These are phyloP conservation scores for Pemphredon lugubris DNA, from an alignment of 2,888 invertebrate species.

Conservation along the genomic window DNA sequence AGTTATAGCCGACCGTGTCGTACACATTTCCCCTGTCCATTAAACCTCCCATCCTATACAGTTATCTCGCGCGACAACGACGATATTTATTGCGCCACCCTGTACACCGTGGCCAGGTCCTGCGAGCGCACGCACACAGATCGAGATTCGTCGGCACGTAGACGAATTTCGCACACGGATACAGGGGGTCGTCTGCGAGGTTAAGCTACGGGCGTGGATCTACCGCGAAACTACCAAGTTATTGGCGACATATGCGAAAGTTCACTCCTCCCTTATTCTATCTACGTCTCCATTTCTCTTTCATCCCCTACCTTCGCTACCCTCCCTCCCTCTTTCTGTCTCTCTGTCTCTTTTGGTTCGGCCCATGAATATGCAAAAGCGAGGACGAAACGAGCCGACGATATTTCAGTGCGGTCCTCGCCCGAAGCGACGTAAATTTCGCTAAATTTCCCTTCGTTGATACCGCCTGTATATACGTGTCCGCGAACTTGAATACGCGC, in stretches of 20 bases:
- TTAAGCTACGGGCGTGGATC: slow-evolving; percentile 39
- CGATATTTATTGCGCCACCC: neutral
- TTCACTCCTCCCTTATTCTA: slow-evolving; percentile 23
- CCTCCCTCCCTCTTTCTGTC: slow-evolving; percentile 22
- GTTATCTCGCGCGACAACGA: neutral
- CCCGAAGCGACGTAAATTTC: slow-evolving; percentile 68
- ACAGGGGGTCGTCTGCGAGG: neutral
- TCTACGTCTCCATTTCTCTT: slow-evolving; percentile 7
- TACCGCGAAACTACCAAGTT: slow-evolving; percentile 66
- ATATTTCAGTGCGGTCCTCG: slow-evolving; percentile 70
- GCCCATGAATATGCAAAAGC: slow-evolving; percentile 77
- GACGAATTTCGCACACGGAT: neutral
- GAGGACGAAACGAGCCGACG: slow-evolving; percentile 69
- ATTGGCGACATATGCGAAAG: slow-evolving; percentile 73
- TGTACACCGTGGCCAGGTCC: neutral
- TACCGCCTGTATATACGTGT: slow-evolving; percentile 29
- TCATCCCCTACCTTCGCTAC: slow-evolving; percentile 29
- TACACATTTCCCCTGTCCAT: too few species aligned
- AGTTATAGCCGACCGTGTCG: too few species aligned
- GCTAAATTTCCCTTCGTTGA: slow-evolving; percentile 69
- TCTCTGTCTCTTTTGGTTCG: slow-evolving; percentile 5
- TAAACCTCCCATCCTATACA: too few species aligned
- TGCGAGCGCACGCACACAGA: neutral
- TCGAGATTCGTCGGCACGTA: neutral
- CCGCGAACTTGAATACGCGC: slow-evolving; percentile 1